phyloP scores from a whole-genome alignment of 2,888 invertebrate species.

The Acutogordius australiensis region DNA sequence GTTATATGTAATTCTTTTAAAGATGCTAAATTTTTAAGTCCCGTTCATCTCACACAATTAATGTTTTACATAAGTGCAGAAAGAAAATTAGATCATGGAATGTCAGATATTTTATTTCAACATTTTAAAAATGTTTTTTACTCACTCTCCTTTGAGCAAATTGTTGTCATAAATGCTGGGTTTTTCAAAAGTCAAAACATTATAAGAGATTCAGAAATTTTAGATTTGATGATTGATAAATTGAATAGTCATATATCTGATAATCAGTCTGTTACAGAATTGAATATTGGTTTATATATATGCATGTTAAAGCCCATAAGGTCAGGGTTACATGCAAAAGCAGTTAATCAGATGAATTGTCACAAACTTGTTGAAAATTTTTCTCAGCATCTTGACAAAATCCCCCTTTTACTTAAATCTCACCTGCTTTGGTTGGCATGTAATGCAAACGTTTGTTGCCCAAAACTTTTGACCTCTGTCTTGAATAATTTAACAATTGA shows the following conservation, averaged over 20 bases:
- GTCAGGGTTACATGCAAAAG: not conserved
- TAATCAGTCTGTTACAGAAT: too few species aligned
- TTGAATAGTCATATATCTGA: not conserved
- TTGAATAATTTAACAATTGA: not conserved
- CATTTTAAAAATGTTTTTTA: not conserved
- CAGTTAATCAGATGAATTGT: not conserved
- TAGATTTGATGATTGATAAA: not conserved
- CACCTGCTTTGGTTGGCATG: too few species aligned
- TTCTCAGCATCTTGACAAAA: too few species aligned
- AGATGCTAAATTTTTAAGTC: too few species aligned
- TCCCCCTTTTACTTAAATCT: too few species aligned
- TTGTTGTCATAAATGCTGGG: not conserved
- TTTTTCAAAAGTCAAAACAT: not conserved
- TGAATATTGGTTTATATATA: too few species aligned
- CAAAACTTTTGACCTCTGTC: not conserved
- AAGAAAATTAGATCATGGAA: not conserved
- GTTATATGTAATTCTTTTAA: too few species aligned
- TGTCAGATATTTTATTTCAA: not conserved
- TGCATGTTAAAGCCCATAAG: not conserved
- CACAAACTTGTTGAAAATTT: not conserved
- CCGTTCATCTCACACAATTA: not conserved
- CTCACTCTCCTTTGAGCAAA: not conserved
- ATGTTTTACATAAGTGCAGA: not conserved
- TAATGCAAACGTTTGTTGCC: not conserved
- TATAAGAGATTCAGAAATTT: not conserved